A percentile compares a stretch with the other conserved stretches of the same genome.
Evolutionary conservation across 1,140 invertebrate species (phyloP).

Genomic region (Drosophila lowei): DNA sequence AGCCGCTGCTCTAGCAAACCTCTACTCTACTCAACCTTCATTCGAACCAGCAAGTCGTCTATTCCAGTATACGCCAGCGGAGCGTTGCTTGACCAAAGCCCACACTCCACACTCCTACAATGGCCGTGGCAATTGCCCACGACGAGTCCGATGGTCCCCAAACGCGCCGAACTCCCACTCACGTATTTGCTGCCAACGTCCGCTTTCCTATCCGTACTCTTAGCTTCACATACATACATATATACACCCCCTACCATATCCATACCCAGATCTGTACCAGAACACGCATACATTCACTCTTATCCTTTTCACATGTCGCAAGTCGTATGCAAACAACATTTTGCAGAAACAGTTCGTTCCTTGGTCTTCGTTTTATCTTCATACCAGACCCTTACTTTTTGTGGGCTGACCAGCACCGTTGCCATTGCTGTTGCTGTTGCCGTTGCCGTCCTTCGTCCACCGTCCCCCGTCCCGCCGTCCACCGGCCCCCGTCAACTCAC

Average conservation of each 20-base stretch:
- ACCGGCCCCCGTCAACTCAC: slow-evolving; percentile 42
- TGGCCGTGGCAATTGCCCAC: slow-evolving; percentile 75
- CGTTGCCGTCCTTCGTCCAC: slow-evolving; percentile 10
- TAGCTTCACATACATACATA: slow-evolving; percentile 42
- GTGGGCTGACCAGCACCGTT: slow-evolving; percentile 72
- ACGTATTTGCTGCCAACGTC: slow-evolving; percentile 76
- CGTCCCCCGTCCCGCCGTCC: slow-evolving; percentile 21
- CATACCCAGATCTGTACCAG: slow-evolving; percentile 19
- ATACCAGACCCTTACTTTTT: slow-evolving; percentile 82
- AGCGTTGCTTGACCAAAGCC: slow-evolving; percentile 75
- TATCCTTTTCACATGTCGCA: slow-evolving; percentile 83
- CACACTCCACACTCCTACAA: slow-evolving; percentile 31
- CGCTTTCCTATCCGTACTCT: slow-evolving; percentile 60
- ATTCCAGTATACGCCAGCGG: slow-evolving; percentile 62
- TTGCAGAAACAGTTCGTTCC: slow-evolving; percentile 83
- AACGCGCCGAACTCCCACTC: slow-evolving; percentile 77
- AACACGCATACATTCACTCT: slow-evolving; percentile 57
- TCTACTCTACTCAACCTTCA: slow-evolving; percentile 38
- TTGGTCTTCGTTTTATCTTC: slow-evolving; percentile 83
- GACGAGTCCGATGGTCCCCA: slow-evolving; percentile 75
- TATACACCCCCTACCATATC: background rate
- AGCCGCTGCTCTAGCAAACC: slow-evolving; percentile 57
- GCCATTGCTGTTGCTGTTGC: slow-evolving; percentile 36
- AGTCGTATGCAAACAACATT: slow-evolving; percentile 83
- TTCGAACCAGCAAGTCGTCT: slow-evolving; percentile 74